Base-by-base conservation (phyloP, 2,113 vertebrate genomes). In the Nycticorax nycticorax region DNA sequence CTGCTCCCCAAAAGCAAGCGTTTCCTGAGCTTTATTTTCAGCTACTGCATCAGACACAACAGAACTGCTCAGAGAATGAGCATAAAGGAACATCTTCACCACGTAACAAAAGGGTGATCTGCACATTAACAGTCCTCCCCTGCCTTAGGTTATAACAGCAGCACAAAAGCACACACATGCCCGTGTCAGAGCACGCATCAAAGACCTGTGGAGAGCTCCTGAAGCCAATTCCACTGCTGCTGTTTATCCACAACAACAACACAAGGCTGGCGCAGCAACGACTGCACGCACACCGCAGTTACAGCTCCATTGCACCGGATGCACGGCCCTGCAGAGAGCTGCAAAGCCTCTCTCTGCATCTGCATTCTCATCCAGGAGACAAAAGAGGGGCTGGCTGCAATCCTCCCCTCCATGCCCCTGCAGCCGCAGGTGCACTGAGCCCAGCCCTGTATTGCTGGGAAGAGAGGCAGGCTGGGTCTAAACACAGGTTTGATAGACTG, bases 211-310 rank as follows among this genome's bases (percentile, higher is more conserved):
- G 60, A 71, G 88, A 79, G 24, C 67, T 84, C 59, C 4, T 1
- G 3, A 43, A 89, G 68, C 72, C 55, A 41, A 52, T 66, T 77
- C 59, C 41, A 45, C 93, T 26, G 59, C 73, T 21, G 57, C 75
- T 37, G 10, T 20, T 80, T 50, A 86, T 17, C 78, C 41, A 37
- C 86, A 66, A 53, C 18, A 22, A 27, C 67, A 64, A 50, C 59
- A 27, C 20, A 18, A 17, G 23, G 79, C 43, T 69, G 3, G 0
- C 27, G 10, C 16, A 9, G 62, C 74, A 52, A 30, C 2, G 27
- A 17, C 69, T 5, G 24, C 33, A 12, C 0, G 1, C 14, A 0
- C 6, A 14, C 37, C 0, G 1, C 53, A 52, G 57, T 10, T 23
- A 18, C 60, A 39, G 72, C 67, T 77, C 52, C 17, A 4, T 13